These are phyloP conservation scores for Druon quercuslanigerum DNA, from an alignment of 1,140 invertebrate genomes.

Conservation along the genomic window DNA sequence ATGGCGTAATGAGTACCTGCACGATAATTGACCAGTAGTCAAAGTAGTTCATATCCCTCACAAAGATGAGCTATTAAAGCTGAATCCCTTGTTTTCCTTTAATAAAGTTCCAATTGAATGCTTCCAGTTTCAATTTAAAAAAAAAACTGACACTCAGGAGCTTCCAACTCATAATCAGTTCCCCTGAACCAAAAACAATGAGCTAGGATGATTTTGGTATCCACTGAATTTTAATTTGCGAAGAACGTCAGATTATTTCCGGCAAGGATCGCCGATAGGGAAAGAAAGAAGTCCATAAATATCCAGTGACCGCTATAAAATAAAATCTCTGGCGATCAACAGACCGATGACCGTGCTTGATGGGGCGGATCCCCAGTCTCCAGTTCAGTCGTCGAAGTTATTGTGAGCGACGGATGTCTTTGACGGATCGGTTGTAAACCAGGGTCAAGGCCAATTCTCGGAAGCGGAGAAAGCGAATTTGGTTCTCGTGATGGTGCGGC, in stretches of 20 bases:
- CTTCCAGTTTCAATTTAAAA: background rate
- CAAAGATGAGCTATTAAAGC: background rate
- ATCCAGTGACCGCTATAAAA: slow-evolving; percentile 50
- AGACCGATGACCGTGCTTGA: slow-evolving; percentile 48
- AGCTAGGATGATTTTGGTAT: background rate
- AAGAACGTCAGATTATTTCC: slow-evolving; percentile 12
- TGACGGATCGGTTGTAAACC: slow-evolving; percentile 63
- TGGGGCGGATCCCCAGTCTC: slow-evolving; percentile 47
- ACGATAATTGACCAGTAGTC: slow-evolving; percentile 26
- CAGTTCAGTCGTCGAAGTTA: slow-evolving; percentile 41
- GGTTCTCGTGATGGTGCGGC: slow-evolving; percentile 35
- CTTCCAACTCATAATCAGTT: background rate
- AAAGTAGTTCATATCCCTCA: slow-evolving; percentile 13
- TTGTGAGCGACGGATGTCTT: slow-evolving; percentile 58
- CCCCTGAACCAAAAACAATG: background rate
- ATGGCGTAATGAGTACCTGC: slow-evolving; percentile 6
- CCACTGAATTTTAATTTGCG: slow-evolving; percentile 16
- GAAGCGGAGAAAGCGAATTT: slow-evolving; percentile 60
- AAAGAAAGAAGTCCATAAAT: slow-evolving; percentile 43
- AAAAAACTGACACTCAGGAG: too few species aligned
- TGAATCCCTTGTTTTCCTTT: too few species aligned
- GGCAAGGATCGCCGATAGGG: background rate
- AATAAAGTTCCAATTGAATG: background rate
- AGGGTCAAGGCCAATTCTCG: slow-evolving; percentile 45
- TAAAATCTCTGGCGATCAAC: slow-evolving; percentile 36